A percentile compares a stretch with the other conserved stretches of the same genome.
Evolutionary conservation across 1,140 invertebrate species (phyloP).

Genomic region (Drosophila gunungcola): DNA sequence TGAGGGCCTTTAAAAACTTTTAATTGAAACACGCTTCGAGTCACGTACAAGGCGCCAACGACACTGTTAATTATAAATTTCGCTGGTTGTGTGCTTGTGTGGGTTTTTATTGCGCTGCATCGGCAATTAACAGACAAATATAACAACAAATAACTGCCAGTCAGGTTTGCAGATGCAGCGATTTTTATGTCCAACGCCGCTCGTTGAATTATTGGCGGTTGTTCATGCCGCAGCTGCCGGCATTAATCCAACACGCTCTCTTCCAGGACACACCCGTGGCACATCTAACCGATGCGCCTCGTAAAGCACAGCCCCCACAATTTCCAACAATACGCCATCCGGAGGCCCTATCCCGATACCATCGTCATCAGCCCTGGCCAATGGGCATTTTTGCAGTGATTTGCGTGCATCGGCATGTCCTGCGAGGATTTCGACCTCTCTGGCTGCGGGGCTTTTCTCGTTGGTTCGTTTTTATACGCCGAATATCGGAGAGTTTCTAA

Average conservation of each 20-base stretch:
- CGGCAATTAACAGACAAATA: slow-evolving; percentile 74
- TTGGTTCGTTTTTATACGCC: slow-evolving; percentile 9
- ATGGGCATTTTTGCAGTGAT: slow-evolving; percentile 70
- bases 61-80: slow-evolving; percentile 64
- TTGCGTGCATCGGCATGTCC: slow-evolving; percentile 74
- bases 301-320: slow-evolving; percentile 62
- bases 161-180: slow-evolving; percentile 64
- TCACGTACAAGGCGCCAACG: slow-evolving; percentile 31
- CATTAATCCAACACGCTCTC: slow-evolving; percentile 61
- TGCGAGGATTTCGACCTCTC: slow-evolving; percentile 29
- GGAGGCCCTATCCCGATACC: slow-evolving; percentile 16
- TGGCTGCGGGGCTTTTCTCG: slow-evolving; percentile 24
- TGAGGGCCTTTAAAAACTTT: slow-evolving; percentile 30
- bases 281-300: slow-evolving; percentile 61
- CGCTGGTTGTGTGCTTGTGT: slow-evolving; percentile 5
- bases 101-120: slow-evolving; percentile 67
- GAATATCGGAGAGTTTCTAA: neutral
- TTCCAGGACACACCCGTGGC: slow-evolving; percentile 10
- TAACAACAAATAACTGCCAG: slow-evolving; percentile 67
- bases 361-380: slow-evolving; percentile 23
- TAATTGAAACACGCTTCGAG: slow-evolving; percentile 54
- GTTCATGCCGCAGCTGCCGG: slow-evolving; percentile 62
- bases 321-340: slow-evolving; percentile 36
- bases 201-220: slow-evolving; percentile 76
- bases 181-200: slow-evolving; percentile 66